These are phyloP conservation scores for Neoniphon sammara DNA, from an alignment of 2,797 vertebrate species.

Conservation along the genomic window DNA sequence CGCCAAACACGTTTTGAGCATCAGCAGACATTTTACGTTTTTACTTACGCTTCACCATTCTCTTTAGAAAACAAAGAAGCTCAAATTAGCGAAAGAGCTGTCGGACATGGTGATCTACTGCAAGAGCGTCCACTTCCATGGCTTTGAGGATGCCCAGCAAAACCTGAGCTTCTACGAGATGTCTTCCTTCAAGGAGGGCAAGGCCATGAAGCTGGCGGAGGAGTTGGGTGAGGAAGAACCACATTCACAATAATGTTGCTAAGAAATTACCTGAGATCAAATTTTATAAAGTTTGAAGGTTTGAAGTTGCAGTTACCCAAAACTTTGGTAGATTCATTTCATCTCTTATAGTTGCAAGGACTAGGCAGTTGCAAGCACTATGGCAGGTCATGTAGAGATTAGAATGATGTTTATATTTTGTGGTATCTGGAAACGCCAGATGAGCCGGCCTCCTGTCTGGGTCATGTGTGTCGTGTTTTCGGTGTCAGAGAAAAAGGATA, in stretches of 20 bases:
- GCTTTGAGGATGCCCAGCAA: slow-evolving; percentile 84
- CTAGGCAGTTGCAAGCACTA: too few species aligned
- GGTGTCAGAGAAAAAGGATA: not conserved
- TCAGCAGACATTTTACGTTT: not conserved
- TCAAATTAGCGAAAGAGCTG: slow-evolving; percentile 91
- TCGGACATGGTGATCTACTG: slow-evolving; percentile 95
- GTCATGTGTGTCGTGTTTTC: too few species aligned
- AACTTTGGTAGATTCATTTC: too few species aligned
- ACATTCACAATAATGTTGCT: not conserved
- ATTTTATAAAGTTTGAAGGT: not conserved
- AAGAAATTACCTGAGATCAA: not conserved
- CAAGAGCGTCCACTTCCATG: slow-evolving; percentile 91
- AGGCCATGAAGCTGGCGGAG: slow-evolving; percentile 86
- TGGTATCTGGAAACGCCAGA: too few species aligned
- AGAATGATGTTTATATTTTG: too few species aligned
- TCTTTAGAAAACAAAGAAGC: slow-evolving; percentile 82
- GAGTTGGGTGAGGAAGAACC: slow-evolving; percentile 84
- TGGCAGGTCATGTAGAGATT: too few species aligned
- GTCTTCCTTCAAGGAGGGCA: slow-evolving; percentile 91
- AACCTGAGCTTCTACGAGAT: slow-evolving; percentile 92
- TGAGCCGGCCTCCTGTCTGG: too few species aligned
- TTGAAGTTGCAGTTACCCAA: too few species aligned
- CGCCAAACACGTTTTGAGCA: not conserved
- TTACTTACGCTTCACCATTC: not conserved
- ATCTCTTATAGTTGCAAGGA: too few species aligned